Base-by-base conservation (phyloP, 2,888 invertebrate genomes). In the Plebejus melissa region DNA sequence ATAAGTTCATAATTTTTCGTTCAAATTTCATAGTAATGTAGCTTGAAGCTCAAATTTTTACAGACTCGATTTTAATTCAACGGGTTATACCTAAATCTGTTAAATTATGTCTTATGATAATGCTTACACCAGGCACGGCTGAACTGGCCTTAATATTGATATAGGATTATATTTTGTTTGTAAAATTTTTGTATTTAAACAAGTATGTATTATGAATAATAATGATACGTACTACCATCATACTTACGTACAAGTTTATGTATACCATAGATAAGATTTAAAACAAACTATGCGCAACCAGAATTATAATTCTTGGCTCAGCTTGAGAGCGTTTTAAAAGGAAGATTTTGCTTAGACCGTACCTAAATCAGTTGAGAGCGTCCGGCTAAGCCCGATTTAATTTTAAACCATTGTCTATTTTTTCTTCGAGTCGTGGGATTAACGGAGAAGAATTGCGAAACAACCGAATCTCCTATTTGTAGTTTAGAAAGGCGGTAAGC, bases 1-100 rank as follows among this genome's bases (percentile, higher is more conserved):
- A 81, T 82, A 82, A 82, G 84, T 81, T 80, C 81, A 81, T 80
- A 83, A 9, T 9, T 41, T 41, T 41, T 41, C 7, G 2, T 41
- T 41, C 9, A 41, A 41, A 41, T 41, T 9, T 9, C 9, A 9
- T 9, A 41, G 5, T 1, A 7, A 41, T 32, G 41, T 41, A 41
- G 32, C 32, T 41, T 41, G 2, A 41, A 41, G 41, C 9, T 41
- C 41, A 7, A 9, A 9, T 9, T 41, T 41, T 41, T 46, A 46
- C 9, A 46, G 9, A 46, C 9, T 46, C 11, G 2, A 46, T 46
- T 46, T 46, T 9, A 46, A 46, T 11, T 46, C 46, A 46, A 46
- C 2, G 9, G 9, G 9, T 9, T 41, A 32, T 32, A 32, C 32
- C 9, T 7, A 9, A 41, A 41, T 41, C 41, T 2, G 9, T 41